Evolutionary conservation across 2,888 invertebrate species (phyloP).

Genomic region (Dolichopus griseipennis): DNA sequence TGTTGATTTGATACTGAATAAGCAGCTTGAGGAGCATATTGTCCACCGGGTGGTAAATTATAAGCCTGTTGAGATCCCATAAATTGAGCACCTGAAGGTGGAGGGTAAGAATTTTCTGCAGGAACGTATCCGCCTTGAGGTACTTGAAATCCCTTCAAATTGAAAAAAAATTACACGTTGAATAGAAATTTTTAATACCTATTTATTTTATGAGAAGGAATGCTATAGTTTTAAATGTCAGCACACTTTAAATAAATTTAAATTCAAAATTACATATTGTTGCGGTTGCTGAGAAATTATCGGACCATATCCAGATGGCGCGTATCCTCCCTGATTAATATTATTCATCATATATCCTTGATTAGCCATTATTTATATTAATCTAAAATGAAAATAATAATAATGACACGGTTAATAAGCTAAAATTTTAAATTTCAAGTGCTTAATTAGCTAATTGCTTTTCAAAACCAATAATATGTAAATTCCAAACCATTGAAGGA

Average conservation of each 20-base stretch:
- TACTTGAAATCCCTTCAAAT: background rate
- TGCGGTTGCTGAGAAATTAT: slow-evolving; percentile 5
- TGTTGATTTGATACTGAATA: background rate
- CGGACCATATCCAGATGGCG: slow-evolving; percentile 31
- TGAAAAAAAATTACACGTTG: too few species aligned
- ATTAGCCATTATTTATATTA: background rate
- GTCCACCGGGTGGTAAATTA: background rate
- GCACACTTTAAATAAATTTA: background rate
- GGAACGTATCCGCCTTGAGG: background rate
- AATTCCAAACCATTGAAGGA: too few species aligned
- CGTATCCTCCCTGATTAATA: slow-evolving; percentile 36
- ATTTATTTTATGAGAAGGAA: too few species aligned
- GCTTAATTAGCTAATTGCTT: too few species aligned
- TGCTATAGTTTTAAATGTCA: too few species aligned
- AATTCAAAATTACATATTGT: background rate
- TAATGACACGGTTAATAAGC: too few species aligned
- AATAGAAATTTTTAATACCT: too few species aligned
- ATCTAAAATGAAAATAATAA: too few species aligned
- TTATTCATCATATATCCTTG: slow-evolving; percentile 29
- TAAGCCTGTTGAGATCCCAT: background rate
- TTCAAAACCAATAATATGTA: too few species aligned
- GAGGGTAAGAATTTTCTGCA: background rate
- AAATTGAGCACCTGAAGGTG: background rate
- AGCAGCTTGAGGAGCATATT: background rate
- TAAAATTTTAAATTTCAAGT: too few species aligned